Conservation (phyloP, 2,797 vertebrate genomes). For the Sebastes nivosus region DNA sequence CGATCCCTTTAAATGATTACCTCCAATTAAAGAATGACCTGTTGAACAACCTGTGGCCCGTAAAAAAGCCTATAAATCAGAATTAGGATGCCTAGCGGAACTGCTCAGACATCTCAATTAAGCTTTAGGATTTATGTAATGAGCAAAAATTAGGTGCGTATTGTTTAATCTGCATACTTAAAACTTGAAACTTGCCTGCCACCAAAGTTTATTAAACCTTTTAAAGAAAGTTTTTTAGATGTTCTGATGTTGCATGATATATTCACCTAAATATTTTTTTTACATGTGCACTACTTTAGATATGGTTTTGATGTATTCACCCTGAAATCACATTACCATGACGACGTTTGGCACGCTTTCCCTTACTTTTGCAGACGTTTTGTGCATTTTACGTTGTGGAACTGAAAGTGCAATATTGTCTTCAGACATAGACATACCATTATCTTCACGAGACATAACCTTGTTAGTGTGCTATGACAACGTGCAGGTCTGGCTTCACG, state of each 20-base stretch:
- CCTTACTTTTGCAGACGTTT: constrained; percentile 3
- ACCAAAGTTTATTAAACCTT: neutral
- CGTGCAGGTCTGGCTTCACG: constrained; percentile 22
- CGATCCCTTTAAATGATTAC: neutral
- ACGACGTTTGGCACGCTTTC: neutral
- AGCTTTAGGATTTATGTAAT: constrained; percentile 25
- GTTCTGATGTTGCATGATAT: neutral
- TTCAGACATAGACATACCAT: constrained; percentile 19
- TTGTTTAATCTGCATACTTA: neutral
- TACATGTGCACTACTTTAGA: neutral
- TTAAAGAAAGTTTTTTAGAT: neutral
- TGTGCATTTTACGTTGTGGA: constrained; percentile 4
- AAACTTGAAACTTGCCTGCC: neutral
- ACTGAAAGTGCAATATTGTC: constrained; percentile 30
- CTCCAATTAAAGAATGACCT: constrained; percentile 5
- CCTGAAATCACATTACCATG: constrained; percentile 14
- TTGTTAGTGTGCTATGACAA: constrained; percentile 47
- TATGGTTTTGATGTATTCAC: constrained; percentile 16
- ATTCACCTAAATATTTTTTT: neutral
- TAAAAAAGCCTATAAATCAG: constrained; percentile 7
- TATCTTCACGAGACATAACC: constrained; percentile 53
- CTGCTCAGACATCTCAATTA: constrained; percentile 4
- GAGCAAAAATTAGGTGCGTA: constrained; percentile 13
- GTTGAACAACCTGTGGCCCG: constrained; percentile 8
- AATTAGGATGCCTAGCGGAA: constrained; percentile 5